Evolutionary conservation across 1,140 invertebrate species (phyloP).

Genomic region (Drosophila ambigua): DNA sequence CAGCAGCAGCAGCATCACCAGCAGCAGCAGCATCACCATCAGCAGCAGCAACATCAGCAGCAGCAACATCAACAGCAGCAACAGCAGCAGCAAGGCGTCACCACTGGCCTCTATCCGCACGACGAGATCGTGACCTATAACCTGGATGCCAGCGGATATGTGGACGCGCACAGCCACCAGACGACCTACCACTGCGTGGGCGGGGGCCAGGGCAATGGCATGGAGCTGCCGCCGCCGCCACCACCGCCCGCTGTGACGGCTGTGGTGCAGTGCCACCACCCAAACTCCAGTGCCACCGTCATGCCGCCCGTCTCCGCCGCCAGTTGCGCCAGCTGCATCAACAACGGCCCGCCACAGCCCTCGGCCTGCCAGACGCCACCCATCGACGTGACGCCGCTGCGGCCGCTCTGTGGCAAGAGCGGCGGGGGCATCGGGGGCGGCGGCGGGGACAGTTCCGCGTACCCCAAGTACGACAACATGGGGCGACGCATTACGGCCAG

Average conservation of each 20-base stretch:
- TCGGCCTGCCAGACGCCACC: slow-evolving; percentile 81
- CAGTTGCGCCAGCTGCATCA: slow-evolving; percentile 84
- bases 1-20: slow-evolving; percentile 57
- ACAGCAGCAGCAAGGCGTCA: slow-evolving; percentile 19
- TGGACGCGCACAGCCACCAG: slow-evolving; percentile 33
- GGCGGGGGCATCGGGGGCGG: neutral
- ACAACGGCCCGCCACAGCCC: slow-evolving; percentile 70
- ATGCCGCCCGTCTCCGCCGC: slow-evolving; percentile 40
- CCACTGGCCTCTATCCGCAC: slow-evolving; percentile 72
- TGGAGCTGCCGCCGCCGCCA: slow-evolving; percentile 70
- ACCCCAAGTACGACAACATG: slow-evolving; percentile 93
- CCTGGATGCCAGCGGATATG: slow-evolving; percentile 73
- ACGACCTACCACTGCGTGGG: slow-evolving; percentile 36
- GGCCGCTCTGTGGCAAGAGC: slow-evolving; percentile 53
- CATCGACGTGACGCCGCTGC: slow-evolving; percentile 62
- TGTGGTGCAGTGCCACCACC: slow-evolving; percentile 72
- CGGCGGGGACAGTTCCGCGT: slow-evolving; percentile 54
- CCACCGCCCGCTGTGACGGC: slow-evolving; percentile 74
- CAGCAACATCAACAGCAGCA: slow-evolving; percentile 50
- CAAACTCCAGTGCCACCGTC: slow-evolving; percentile 36
- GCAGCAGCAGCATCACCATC: slow-evolving; percentile 29
- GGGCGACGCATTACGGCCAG: slow-evolving; percentile 94
- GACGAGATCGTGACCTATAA: slow-evolving; percentile 83
- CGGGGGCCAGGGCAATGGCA: slow-evolving; percentile 28
- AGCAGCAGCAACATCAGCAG: slow-evolving; percentile 39